Conservation (phyloP, 1,140 invertebrate species). For the Hylaeus anthracinus region DNA sequence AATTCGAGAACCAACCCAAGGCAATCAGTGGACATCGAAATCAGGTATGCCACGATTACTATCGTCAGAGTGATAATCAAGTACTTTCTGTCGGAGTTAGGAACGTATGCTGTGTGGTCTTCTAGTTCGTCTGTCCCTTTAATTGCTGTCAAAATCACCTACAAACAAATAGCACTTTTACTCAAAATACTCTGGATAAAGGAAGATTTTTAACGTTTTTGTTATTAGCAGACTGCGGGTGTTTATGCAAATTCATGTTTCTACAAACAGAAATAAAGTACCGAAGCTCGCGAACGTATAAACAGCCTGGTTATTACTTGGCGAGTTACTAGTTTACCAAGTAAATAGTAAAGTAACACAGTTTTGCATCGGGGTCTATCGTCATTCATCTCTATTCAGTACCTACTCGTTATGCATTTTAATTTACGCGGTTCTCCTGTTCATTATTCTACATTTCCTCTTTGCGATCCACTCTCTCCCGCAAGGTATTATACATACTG, state of each 20-base stretch:
- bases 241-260: too few species aligned
- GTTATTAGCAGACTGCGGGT: too few species aligned
- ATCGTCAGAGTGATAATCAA: slow-evolving; percentile 88
- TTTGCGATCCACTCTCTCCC: background rate
- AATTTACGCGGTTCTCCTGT: background rate
- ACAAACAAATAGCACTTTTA: background rate
- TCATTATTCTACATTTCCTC: background rate
- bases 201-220: too few species aligned
- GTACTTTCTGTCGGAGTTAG: slow-evolving; percentile 80
- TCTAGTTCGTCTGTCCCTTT: slow-evolving; percentile 81
- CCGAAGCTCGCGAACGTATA: too few species aligned
- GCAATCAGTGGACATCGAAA: slow-evolving; percentile 93
- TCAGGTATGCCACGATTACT: slow-evolving; percentile 86
- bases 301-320: too few species aligned
- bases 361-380: too few species aligned
- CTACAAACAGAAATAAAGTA: too few species aligned
- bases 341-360: too few species aligned
- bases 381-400: background rate
- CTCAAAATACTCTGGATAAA: slow-evolving; percentile 25
- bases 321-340: too few species aligned
- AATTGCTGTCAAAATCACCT: slow-evolving; percentile 79
- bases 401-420: background rate
- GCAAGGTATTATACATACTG: background rate
- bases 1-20: slow-evolving; percentile 92
- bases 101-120: slow-evolving; percentile 81